Evolutionary conservation across 2,888 invertebrate genomes (phyloP).

Genomic region (Drosophila engyochracea): DNA sequence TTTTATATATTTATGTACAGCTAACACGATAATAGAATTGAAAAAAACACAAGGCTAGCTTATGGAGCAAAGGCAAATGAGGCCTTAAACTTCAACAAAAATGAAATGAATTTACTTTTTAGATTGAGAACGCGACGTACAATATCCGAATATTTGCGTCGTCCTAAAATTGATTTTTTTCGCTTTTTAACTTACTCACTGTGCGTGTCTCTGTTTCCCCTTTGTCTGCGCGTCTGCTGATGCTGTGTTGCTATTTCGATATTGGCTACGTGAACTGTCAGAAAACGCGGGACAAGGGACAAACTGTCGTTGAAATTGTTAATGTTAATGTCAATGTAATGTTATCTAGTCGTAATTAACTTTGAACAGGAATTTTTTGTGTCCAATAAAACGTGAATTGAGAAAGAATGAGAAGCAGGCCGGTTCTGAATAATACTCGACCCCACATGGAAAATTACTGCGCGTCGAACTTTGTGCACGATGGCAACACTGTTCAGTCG

Average conservation of each 20-base stretch:
- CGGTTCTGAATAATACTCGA: constrained; percentile 52
- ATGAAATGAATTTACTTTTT: constrained; percentile 1
- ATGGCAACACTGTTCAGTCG: constrained; percentile 40
- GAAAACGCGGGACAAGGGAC: constrained; percentile 33
- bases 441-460: constrained; percentile 60
- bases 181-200: constrained; percentile 44
- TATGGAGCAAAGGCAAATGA: not conserved
- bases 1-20: not conserved
- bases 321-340: constrained; percentile 15
- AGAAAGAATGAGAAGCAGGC: constrained; percentile 56
- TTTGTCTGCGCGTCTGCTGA: constrained; percentile 54
- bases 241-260: constrained; percentile 58
- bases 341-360: constrained; percentile 32
- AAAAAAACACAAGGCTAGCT: not conserved
- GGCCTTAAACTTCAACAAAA: not conserved
- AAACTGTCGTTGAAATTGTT: constrained; percentile 16
- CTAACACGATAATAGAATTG: not conserved
- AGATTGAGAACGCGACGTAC: not conserved
- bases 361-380: constrained; percentile 45
- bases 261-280: constrained; percentile 45
- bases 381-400: constrained; percentile 50
- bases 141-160: constrained; percentile 7
- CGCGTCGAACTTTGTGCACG: constrained; percentile 38
- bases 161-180: constrained; percentile 54
- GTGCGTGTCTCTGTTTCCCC: constrained; percentile 46